These are phyloP conservation scores for Helobdella robusta DNA, from an alignment of 2,888 invertebrate species.

Conservation along the genomic window DNA sequence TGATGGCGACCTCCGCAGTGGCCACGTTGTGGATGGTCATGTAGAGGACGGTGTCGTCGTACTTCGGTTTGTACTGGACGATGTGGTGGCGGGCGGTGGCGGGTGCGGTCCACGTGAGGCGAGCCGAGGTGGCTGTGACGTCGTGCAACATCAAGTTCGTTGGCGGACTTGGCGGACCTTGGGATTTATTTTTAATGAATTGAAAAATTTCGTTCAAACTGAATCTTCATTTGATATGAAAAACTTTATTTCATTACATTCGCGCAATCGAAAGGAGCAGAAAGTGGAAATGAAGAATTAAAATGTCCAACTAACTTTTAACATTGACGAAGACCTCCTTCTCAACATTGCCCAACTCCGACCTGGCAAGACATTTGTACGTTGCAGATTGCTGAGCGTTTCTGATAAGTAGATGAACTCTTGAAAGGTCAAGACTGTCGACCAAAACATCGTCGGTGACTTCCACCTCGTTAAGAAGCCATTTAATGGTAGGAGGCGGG, in stretches of 20 bases:
- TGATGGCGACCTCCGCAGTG: neutral
- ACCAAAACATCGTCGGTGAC: neutral
- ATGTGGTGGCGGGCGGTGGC: neutral
- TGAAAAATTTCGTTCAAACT: too few relatives aligned
- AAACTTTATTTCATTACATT: too few relatives aligned
- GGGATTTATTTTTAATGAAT: too few relatives aligned
- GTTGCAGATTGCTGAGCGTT: neutral
- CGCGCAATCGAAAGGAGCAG: too few relatives aligned
- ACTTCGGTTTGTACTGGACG: constrained; percentile 7
- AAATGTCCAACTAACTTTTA: constrained; percentile 4
- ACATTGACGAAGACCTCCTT: neutral
- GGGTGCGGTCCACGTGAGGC: constrained; percentile 9
- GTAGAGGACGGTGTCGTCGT: neutral
- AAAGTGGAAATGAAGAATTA: too few relatives aligned
- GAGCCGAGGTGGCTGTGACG: constrained; percentile 15
- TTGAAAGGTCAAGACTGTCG: neutral
- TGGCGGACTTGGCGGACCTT: constrained; percentile 16
- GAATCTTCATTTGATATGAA: too few relatives aligned
- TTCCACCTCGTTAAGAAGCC: neutral
- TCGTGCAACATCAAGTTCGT: constrained; percentile 1
- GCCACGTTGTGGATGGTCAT: neutral
- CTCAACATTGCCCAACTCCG: constrained; percentile 13
- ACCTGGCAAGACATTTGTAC: constrained; percentile 6
- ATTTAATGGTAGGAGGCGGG: constrained; percentile 15
- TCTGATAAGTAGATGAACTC: constrained; percentile 2